Evolutionary conservation across 2,113 vertebrate genomes (phyloP).

Genomic region (Engraulis encrasicolus): DNA sequence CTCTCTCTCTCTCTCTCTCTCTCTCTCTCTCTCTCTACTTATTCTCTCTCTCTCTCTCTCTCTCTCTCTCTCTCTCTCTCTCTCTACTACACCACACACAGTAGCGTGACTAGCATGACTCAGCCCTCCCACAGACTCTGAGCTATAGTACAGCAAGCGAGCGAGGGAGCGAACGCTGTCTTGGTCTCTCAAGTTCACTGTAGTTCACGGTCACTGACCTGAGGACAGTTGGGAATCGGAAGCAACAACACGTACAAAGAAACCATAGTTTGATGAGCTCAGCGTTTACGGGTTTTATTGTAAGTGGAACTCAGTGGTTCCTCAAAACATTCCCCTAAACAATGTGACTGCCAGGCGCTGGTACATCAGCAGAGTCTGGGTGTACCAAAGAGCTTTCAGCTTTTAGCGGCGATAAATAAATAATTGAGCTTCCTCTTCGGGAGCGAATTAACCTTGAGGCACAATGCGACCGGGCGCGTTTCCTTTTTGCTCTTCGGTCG

Average conservation of each 20-base stretch:
- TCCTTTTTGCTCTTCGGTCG: background rate
- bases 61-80: too few species aligned
- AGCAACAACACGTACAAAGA: background rate
- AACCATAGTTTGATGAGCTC: background rate
- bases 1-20: too few species aligned
- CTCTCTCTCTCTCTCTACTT: too few species aligned
- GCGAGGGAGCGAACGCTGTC: background rate
- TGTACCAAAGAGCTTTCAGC: background rate
- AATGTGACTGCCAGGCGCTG: background rate
- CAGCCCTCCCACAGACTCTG: background rate
- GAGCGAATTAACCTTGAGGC: conserved; percentile 47
- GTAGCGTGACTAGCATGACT: background rate
- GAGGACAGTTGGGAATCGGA: background rate
- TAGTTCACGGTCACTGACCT: background rate
- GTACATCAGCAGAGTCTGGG: background rate
- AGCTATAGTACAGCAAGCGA: too few species aligned
- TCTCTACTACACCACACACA: too few species aligned
- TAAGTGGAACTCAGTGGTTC: background rate
- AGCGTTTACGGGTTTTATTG: too few species aligned
- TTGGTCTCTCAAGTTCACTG: background rate
- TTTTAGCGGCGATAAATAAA: conserved; percentile 45
- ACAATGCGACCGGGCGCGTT: conserved; percentile 37
- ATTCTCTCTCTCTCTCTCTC: too few species aligned
- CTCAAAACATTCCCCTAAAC: conserved; percentile 12
- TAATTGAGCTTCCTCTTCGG: conserved; percentile 63